Base-by-base conservation (phyloP, 2,113 vertebrate species). In the Leptosomus discolor region DNA sequence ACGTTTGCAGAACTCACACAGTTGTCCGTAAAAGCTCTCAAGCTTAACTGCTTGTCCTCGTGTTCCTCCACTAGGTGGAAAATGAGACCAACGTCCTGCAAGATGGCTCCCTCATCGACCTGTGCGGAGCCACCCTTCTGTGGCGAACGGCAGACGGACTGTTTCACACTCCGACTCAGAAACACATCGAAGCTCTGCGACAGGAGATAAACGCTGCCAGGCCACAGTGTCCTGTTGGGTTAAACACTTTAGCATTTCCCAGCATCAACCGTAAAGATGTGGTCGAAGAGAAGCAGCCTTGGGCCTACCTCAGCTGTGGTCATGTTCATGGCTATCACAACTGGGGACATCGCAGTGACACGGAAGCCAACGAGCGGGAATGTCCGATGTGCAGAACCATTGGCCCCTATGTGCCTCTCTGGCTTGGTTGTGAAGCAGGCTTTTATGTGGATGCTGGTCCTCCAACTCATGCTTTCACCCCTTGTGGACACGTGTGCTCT, bases 301-400 rank as follows among this genome's bases (percentile, higher is more conserved):
- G 99, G 99, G 99, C 99, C 0, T 99, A 99, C 95, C 97, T 99
- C 96, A 99, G 98, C 76, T 99, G 99, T 1, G 99, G 99, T 75
- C 99, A 99, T 3, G 99, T 99, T 70, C 99, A 99, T 2, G 99
- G 99, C 65, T 99, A 99, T 94, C 99, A 99, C 98, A 99, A 99
- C 98, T 99, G 99, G 99, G 99, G 99, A 76, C 99, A 99, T 74
- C 99, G 99, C 23, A 99, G 99, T 1, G 99, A 99, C 97, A 97
- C 98, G 6, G 99, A 99, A 90, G 97, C 98, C 95, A 99, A 99
- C 11, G 99, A 99, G 97, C 97, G 99, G 13, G 99, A 99, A 87
- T 99, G 99, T 63, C 99, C 99, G 48, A 99, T 99, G 99, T 99
- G 99, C 98, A 98, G 99, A 85, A 98, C 99, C 86, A 97, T 99